phyloP scores from a whole-genome alignment of 1,140 invertebrate species.

The Pogonognathellus flavescens region DNA sequence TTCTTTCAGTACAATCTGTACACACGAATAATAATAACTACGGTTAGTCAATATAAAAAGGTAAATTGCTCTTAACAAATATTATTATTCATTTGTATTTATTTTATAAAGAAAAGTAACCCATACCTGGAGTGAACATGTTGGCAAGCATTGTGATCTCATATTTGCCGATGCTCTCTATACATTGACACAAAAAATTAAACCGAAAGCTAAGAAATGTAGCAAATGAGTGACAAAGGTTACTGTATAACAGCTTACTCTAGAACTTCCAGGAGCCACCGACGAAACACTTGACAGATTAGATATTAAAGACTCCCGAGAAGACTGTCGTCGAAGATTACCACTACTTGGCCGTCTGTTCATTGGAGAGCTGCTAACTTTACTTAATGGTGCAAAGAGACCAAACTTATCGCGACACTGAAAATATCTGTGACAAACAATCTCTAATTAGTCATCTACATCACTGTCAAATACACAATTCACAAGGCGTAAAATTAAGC shows the following conservation, averaged over 20 bases:
- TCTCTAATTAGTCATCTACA: no score
- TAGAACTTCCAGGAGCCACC: conserved; percentile 71
- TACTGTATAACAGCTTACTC: conserved; percentile 73
- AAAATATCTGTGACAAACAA: conserved; percentile 87
- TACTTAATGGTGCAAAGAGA: conserved; percentile 90
- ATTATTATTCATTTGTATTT: no score
- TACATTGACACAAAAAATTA: background rate
- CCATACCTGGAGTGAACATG: conserved; percentile 61
- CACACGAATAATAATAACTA: no score
- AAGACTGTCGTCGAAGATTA: conserved; percentile 80
- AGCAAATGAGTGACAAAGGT: background rate
- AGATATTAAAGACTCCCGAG: conserved; percentile 87
- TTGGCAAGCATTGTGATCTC: conserved; percentile 55
- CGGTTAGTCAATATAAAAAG: no score
- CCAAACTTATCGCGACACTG: conserved; percentile 90
- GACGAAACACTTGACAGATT: conserved; percentile 75
- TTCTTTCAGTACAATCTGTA: conserved; percentile 88
- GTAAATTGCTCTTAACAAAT: no score
- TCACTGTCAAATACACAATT: no score
- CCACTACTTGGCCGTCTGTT: conserved; percentile 76
- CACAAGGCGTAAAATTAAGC: conserved; percentile 58
- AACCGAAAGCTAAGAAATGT: background rate
- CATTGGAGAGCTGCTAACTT: conserved; percentile 86
- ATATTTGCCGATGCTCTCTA: conserved; percentile 32
- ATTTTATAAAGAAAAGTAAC: background rate